These are phyloP conservation scores for Spheniscus humboldti DNA, from an alignment of 2,797 vertebrate species.

Conservation along the genomic window DNA sequence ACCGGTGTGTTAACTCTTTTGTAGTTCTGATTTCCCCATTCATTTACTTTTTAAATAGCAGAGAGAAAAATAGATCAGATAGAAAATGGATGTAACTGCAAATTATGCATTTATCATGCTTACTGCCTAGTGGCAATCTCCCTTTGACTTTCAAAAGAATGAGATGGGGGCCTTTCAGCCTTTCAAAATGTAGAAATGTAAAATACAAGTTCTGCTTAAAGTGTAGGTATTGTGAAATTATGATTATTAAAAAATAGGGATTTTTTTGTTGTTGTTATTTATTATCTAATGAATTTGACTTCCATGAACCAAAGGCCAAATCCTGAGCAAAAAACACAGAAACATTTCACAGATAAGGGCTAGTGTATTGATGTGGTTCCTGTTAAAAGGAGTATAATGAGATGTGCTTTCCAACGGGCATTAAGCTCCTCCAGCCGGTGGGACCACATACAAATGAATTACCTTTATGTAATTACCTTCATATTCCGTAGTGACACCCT, in stretches of 20 bases:
- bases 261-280: neutral
- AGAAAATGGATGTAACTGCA: neutral
- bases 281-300: neutral
- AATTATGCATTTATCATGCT: neutral
- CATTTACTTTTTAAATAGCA: constrained; percentile 51
- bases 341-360: neutral
- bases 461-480: neutral
- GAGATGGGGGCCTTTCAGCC: neutral
- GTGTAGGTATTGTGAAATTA: neutral
- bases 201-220: neutral
- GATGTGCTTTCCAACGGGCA: neutral
- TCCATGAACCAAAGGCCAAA: neutral
- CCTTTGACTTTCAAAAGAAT: neutral
- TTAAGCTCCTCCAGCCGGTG: neutral
- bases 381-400: neutral
- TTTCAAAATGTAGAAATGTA: neutral
- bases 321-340: neutral
- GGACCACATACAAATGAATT: neutral
- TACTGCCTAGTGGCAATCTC: neutral
- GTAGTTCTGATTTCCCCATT: constrained; percentile 19
- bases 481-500: neutral
- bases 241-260: neutral
- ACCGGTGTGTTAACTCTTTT: constrained; percentile 18
- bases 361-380: neutral
- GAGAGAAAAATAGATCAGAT: constrained; percentile 22